Percentiles rank a stretch among this genome's conserved stretches.
Conservation (phyloP, 2,797 vertebrate species). For the Petrocephalus schoutedeni region DNA sequence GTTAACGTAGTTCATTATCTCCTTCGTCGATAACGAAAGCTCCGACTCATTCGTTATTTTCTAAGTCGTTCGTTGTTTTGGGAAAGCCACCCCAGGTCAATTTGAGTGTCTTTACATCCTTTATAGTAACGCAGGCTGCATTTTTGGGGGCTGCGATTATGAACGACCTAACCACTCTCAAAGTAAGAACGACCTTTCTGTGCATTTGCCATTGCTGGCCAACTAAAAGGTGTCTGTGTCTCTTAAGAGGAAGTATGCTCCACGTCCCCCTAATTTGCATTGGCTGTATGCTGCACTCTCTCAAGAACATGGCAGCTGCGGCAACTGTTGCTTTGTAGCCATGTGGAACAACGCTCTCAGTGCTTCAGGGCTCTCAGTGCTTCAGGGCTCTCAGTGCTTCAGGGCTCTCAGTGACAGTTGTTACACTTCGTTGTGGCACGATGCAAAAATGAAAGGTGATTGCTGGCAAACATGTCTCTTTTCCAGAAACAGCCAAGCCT, state of each 20-base stretch:
- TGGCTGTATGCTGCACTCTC: background rate
- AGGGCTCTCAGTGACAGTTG: background rate
- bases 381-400: background rate
- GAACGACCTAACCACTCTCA: background rate
- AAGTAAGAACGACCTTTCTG: background rate
- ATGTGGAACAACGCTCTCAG: background rate
- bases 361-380: too few species aligned
- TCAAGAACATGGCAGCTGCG: conserved; percentile 8
- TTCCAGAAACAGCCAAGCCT: background rate
- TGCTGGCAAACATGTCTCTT: background rate
- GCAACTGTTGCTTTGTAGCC: background rate
- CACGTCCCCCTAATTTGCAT: conserved; percentile 28
- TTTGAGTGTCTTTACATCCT: too few species aligned
- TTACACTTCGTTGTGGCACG: background rate
- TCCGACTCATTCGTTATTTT: too few species aligned
- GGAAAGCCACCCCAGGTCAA: too few species aligned
- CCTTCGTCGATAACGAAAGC: too few species aligned
- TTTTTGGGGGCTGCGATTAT: background rate
- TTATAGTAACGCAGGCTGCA: background rate
- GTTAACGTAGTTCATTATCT: too few species aligned
- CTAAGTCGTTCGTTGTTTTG: too few species aligned
- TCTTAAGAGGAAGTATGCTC: conserved; percentile 26
- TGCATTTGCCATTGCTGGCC: background rate
- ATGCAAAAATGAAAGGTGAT: background rate
- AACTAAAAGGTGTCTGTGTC: background rate